Evolutionary conservation across 2,113 vertebrate genomes (phyloP), one percentile per base, ranked within the genome.

Genomic region (Vulpes ferrilata): DNA sequence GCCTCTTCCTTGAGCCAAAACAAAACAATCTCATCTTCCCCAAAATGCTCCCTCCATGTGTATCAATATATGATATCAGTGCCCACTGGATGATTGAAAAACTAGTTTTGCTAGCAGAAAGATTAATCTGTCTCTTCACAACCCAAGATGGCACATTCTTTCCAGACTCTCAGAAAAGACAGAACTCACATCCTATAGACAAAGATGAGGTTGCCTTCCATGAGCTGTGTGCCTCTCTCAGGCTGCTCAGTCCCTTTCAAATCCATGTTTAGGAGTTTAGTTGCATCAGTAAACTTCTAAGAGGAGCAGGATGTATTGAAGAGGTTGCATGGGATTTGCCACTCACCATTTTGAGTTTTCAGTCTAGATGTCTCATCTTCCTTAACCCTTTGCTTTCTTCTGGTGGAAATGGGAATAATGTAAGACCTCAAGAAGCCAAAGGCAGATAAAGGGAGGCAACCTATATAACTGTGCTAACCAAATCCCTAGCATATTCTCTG

Each of bases 221-320:
- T 60, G 64, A 74, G 22, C 64, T 74, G 30, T n/a, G 23, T 7
- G 32, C 69, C 59, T 96, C 59, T 93, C 23, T 6, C 19, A 90
- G 55, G 23, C 8, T 0, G 32, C 55, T 93, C 32, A 20, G 0
- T 76, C 71, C 55, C 32, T 95, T 92, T 93, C 53, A 43, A 53
- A 90, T 92, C 59, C n/a, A 84, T 38, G 78, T 92, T 82, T 65
- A 88, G 64, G 74, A 32, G 60, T 78, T 96, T 53, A 73, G 80
- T 89, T 60, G n/a, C 73, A 92, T 82, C 48, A 59, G 13, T 81
- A 48, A 67, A 93, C 23, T 97, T 96, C 27, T 71, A 83, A 93
- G 76, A n/a, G 11, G 84, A 62, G 10, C 25, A 8, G 57, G 35
- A 22, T 74, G 23, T 74, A 87, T 83, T 83, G n/a, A 84, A 93